Evolutionary conservation across 2,113 vertebrate species (phyloP).

Genomic region (Nothocercus nigrocapillus): DNA sequence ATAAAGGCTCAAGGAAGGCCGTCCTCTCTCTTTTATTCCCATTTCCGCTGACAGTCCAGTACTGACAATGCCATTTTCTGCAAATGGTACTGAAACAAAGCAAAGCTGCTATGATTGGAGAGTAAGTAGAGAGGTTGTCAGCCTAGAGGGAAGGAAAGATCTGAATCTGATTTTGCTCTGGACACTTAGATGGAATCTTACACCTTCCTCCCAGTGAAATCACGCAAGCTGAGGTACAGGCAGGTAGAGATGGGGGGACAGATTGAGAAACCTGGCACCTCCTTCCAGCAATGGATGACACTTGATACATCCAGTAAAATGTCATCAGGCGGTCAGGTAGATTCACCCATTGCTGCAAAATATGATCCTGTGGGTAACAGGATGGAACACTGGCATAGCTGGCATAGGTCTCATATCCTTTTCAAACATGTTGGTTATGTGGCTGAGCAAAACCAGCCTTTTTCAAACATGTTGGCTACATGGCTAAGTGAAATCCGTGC

Average conservation of each 20-base stretch:
- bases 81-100: not conserved
- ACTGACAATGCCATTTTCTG: no score
- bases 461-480: not conserved
- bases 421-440: not conserved
- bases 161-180: not conserved
- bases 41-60: not conserved
- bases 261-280: not conserved
- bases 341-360: not conserved
- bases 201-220: not conserved
- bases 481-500: fast-evolving
- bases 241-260: not conserved
- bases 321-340: not conserved
- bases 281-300: not conserved
- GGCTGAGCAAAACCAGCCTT: not conserved
- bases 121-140: not conserved
- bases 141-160: not conserved
- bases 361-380: not conserved
- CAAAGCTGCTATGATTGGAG: not conserved
- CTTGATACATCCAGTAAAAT: not conserved
- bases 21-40: not conserved
- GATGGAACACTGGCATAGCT: not conserved
- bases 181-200: not conserved
- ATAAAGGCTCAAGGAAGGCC: not conserved
- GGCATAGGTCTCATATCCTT: not conserved
- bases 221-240: not conserved